These are phyloP conservation scores for Synergus laeviventris DNA, from an alignment of 2,888 invertebrate species.

Conservation along the genomic window DNA sequence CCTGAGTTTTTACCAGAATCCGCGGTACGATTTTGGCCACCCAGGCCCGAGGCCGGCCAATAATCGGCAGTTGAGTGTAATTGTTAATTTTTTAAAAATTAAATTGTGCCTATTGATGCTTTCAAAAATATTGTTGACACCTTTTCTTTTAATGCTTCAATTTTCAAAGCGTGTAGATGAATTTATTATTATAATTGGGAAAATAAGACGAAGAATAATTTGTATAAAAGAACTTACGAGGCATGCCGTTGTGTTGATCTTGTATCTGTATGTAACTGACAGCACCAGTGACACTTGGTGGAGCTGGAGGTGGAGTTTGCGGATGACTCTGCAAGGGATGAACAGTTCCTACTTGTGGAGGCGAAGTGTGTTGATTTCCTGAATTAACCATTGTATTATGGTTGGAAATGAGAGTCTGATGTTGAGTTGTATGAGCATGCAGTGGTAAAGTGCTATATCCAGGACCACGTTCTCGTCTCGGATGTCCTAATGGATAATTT, in stretches of 20 bases:
- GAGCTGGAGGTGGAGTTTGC: slow-evolving; percentile 81
- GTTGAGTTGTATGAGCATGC: slow-evolving; percentile 69
- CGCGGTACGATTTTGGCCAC: no score
- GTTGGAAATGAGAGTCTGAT: slow-evolving; percentile 63
- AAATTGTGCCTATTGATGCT: background rate
- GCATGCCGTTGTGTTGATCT: slow-evolving; percentile 85
- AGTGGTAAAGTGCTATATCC: slow-evolving; percentile 93
- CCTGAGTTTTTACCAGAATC: no score
- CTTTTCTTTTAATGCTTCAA: background rate
- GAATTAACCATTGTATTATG: slow-evolving; percentile 66
- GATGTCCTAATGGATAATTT: slow-evolving; percentile 92
- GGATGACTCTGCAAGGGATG: slow-evolving; percentile 87
- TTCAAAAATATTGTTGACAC: background rate
- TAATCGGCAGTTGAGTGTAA: no score
- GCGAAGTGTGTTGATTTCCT: slow-evolving; percentile 75
- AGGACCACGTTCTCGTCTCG: slow-evolving; percentile 84
- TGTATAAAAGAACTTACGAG: slow-evolving; percentile 81
- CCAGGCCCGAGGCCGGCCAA: no score
- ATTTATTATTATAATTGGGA: background rate
- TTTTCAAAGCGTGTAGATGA: background rate
- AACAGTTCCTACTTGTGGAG: slow-evolving; percentile 88
- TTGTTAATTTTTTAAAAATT: background rate
- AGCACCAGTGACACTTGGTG: slow-evolving; percentile 79
- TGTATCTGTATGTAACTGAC: slow-evolving; percentile 78
- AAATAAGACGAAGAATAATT: slow-evolving; percentile 17